Evolutionary conservation across 2,113 vertebrate species (phyloP).

Genomic region (Loxodonta africana): DNA sequence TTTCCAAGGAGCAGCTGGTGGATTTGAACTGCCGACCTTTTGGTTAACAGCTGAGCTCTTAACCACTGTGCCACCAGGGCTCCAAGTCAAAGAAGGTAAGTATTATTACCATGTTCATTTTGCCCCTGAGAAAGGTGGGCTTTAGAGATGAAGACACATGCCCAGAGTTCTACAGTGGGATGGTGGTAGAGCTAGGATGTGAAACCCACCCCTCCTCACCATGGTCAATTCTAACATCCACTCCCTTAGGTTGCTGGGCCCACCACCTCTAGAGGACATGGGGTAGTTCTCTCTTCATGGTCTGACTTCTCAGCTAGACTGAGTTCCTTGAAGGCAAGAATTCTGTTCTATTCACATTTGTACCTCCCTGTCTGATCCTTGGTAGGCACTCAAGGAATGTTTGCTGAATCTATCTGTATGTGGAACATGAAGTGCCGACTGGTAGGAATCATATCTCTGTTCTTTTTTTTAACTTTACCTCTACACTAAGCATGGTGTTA

Average conservation of each 20-base stretch:
- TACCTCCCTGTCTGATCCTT: neutral
- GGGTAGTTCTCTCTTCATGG: neutral
- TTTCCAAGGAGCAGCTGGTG: too few species aligned
- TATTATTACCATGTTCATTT: neutral
- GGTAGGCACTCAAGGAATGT: neutral
- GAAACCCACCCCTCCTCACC: neutral
- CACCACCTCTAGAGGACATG: neutral
- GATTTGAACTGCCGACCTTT: too few species aligned
- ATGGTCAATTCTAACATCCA: too few species aligned
- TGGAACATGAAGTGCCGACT: neutral
- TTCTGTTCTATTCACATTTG: fast-evolving
- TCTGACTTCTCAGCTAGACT: neutral
- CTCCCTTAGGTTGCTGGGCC: neutral
- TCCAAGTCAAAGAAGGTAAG: neutral
- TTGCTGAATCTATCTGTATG: neutral
- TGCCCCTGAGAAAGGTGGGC: neutral
- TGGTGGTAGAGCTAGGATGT: neutral
- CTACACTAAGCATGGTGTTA: neutral
- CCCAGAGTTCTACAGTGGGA: neutral
- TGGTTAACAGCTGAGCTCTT: too few species aligned
- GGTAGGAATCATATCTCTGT: neutral
- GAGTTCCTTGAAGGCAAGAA: neutral
- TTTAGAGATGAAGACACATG: neutral
- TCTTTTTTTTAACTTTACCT: neutral
- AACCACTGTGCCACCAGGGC: too few species aligned